Conservation (phyloP, 2,888 invertebrate genomes). For the Phania funesta region DNA sequence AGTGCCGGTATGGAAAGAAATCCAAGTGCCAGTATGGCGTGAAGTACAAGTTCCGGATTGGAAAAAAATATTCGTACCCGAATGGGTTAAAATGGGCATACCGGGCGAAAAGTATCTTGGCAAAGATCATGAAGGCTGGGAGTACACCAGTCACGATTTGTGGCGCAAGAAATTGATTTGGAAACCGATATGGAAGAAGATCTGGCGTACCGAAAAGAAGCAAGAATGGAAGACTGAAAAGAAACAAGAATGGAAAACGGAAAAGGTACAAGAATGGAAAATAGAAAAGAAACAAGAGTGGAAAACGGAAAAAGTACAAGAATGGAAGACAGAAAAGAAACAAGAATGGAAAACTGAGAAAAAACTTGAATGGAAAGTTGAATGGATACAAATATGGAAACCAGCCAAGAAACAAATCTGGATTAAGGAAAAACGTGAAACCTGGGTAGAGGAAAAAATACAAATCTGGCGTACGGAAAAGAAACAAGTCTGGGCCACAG, state of each 20-base stretch:
- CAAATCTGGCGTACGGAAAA: slow-evolving; percentile 84
- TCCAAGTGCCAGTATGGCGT: slow-evolving; percentile 88
- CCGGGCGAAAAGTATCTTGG: slow-evolving; percentile 91
- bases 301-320: slow-evolving; percentile 88
- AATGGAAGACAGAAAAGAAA: slow-evolving; percentile 88
- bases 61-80: slow-evolving; percentile 84
- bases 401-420: slow-evolving; percentile 89
- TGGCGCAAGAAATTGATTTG: slow-evolving; percentile 90
- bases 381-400: slow-evolving; percentile 87
- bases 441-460: slow-evolving; percentile 87
- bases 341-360: slow-evolving; percentile 87
- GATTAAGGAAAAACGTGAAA: slow-evolving; percentile 89
- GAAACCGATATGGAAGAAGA: slow-evolving; percentile 87
- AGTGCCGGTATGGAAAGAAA: slow-evolving; percentile 86
- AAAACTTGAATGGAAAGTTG: slow-evolving; percentile 84
- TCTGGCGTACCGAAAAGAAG: slow-evolving; percentile 90
- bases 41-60: slow-evolving; percentile 79
- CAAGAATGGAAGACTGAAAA: slow-evolving; percentile 88
- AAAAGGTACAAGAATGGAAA: slow-evolving; percentile 87
- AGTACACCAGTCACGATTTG: slow-evolving; percentile 91
- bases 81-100: slow-evolving; percentile 84
- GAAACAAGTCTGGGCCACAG: slow-evolving; percentile 82
- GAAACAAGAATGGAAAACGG: slow-evolving; percentile 84
- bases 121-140: slow-evolving; percentile 90
- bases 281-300: slow-evolving; percentile 89